Evolutionary conservation across 2,113 vertebrate species (phyloP).

Genomic region (Panthera tigris): DNA sequence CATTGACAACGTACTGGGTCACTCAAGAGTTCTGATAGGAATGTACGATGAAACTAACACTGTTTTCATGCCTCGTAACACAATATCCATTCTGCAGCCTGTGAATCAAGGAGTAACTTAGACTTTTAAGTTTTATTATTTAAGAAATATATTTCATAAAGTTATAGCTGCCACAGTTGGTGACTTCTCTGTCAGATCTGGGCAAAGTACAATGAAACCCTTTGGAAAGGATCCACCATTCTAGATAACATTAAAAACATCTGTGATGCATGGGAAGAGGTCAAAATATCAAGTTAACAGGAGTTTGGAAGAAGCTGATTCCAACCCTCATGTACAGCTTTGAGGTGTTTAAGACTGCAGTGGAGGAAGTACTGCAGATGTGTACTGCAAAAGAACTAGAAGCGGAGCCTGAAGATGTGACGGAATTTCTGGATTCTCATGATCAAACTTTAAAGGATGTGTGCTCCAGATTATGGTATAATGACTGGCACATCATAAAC

Average conservation of each 20-base stretch:
- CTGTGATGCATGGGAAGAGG: background rate
- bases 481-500: background rate
- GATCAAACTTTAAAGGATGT: background rate
- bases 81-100: background rate
- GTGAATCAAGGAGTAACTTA: background rate
- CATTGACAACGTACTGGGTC: background rate
- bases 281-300: background rate
- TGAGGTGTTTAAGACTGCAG: background rate
- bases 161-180: background rate
- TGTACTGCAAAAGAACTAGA: background rate
- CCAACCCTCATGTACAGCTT: background rate
- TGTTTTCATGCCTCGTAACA: background rate
- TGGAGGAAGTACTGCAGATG: background rate
- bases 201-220: background rate
- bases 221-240: background rate
- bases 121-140: background rate
- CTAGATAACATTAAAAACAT: background rate
- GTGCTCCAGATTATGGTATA: background rate
- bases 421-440: background rate
- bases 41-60: background rate
- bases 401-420: background rate
- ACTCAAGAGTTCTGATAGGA: background rate
- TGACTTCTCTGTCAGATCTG: background rate
- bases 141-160: background rate
- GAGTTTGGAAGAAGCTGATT: background rate